A percentile compares a stretch with the other conserved stretches of the same genome.
Evolutionary conservation across 2,888 invertebrate genomes (phyloP).

Genomic region (Thymelicus sylvestris): DNA sequence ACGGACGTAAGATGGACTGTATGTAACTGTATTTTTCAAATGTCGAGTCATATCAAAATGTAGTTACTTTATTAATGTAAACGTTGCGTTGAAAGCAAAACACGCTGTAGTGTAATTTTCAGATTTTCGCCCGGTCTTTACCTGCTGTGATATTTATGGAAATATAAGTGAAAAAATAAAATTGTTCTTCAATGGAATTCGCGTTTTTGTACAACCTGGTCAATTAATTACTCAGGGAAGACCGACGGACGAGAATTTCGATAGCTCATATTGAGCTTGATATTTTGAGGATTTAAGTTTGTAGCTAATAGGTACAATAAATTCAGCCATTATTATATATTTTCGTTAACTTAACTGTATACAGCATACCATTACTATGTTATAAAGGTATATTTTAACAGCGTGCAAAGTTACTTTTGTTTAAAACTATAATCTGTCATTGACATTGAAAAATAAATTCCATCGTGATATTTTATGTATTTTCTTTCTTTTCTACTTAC

Average conservation of each 20-base stretch:
- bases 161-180: conserved; percentile 45
- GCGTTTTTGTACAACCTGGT: conserved; percentile 65
- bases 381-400: conserved; percentile 66
- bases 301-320: conserved; percentile 72
- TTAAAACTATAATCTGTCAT: conserved; percentile 73
- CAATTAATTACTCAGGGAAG: conserved; percentile 69
- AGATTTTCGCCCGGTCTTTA: conserved; percentile 83
- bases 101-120: conserved; percentile 80
- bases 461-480: conserved; percentile 64
- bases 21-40: conserved; percentile 20
- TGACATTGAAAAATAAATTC: conserved; percentile 79
- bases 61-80: conserved; percentile 52
- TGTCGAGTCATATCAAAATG: conserved; percentile 37
- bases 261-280: conserved; percentile 83
- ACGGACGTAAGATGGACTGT: conserved; percentile 20
- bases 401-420: conserved; percentile 62
- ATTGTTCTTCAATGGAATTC: conserved; percentile 23
- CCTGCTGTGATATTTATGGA: conserved; percentile 78
- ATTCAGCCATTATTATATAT: conserved; percentile 69
- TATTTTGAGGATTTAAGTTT: conserved; percentile 74
- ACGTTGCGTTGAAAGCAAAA: conserved; percentile 76
- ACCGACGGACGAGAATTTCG: conserved; percentile 75
- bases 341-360: conserved; percentile 65
- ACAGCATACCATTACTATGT: conserved; percentile 61
- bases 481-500: conserved; percentile 52